A percentile compares a stretch with the other conserved stretches of the same genome.
Evolutionary conservation across 2,888 invertebrate genomes (phyloP).

Genomic region (Chromoteleia sp.): DNA sequence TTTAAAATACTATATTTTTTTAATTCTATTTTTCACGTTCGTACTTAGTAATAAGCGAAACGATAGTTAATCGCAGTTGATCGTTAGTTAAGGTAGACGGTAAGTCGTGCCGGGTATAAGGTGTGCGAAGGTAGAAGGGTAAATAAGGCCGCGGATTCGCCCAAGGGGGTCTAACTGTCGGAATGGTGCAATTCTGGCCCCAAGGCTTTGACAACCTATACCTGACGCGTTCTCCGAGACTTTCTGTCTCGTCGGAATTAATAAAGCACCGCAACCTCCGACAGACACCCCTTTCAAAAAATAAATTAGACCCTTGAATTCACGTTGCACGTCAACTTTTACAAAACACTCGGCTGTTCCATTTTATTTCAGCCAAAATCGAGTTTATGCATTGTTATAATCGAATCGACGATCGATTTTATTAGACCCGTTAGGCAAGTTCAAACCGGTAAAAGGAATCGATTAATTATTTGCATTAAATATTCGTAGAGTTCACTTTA

Average conservation of each 20-base stretch:
- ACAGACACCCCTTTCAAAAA: constrained; percentile 20
- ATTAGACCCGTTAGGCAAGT: no score
- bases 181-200: constrained; percentile 83
- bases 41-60: constrained; percentile 15
- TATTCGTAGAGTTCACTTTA: no score
- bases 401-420: no score
- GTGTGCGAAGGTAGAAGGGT: constrained; percentile 77
- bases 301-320: constrained; percentile 23
- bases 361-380: no score
- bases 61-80: constrained; percentile 55
- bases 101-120: constrained; percentile 55
- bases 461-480: no score
- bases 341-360: no score
- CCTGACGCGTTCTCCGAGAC: constrained; percentile 64
- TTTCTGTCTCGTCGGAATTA: constrained; percentile 68
- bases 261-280: constrained; percentile 21
- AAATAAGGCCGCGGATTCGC: constrained; percentile 84
- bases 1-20: no score
- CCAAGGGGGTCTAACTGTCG: constrained; percentile 84
- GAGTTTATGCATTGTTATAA: no score
- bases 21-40: background rate
- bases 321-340: constrained; percentile 8
- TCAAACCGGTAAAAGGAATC: no score
- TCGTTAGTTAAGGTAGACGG: constrained; percentile 64
- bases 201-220: constrained; percentile 77